Conservation (phyloP, 2,113 vertebrate species). For the Motacilla alba region DNA sequence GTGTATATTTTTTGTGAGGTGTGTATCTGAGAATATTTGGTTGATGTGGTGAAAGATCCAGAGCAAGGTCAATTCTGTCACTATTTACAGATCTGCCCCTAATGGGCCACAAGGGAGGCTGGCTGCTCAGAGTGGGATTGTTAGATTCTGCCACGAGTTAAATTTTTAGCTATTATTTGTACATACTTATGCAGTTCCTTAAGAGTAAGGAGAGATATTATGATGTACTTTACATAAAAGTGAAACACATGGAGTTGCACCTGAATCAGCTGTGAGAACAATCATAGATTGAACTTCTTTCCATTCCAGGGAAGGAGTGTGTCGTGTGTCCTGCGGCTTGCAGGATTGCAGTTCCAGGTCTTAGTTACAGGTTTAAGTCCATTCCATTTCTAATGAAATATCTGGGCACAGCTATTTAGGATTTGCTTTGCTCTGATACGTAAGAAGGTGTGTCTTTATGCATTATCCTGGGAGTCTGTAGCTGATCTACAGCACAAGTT, state of each 20-base stretch:
- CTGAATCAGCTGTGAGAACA: rapidly evolving
- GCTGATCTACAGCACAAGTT: background rate
- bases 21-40: background rate
- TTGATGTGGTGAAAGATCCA: background rate
- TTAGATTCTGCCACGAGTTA: rapidly evolving
- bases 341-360: background rate
- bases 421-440: background rate
- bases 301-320: background rate
- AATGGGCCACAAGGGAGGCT: background rate
- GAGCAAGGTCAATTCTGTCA: background rate
- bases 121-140: background rate
- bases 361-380: background rate
- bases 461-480: background rate
- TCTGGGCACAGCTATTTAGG: background rate
- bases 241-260: background rate
- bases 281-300: background rate
- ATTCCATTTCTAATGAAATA: background rate
- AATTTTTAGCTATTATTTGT: background rate
- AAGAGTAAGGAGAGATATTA: background rate
- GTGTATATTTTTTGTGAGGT: background rate
- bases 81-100: background rate
- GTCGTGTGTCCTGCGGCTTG: background rate
- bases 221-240: background rate
- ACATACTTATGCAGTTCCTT: background rate
- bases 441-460: background rate